Base-by-base conservation (phyloP, 1,140 invertebrate genomes). In the Scaptodrosophila lebanonensis region DNA sequence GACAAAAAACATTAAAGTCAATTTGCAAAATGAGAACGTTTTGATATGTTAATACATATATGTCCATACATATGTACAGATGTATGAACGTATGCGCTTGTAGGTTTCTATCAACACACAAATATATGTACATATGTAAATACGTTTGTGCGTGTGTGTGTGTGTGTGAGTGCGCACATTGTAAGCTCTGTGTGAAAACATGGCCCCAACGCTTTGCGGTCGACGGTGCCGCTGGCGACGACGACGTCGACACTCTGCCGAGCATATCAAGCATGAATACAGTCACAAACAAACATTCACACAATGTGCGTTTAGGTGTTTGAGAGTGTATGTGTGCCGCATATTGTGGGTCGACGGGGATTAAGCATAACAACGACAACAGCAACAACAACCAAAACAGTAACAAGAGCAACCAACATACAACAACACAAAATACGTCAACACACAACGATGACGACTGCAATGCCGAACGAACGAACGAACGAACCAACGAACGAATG, bases 151-250 rank as follows among this genome's bases (percentile, higher is more conserved):
- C 16, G 47, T 16, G 25, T 42, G 40, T 36, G 8, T 32, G 18
- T 39, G 13, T 45, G 47, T 36, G 15, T 62, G 38, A 18, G 33
- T 48, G 52, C 35, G 66, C 47, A 61, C 54, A 59, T 64, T 79
- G 75, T 79, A 79, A 82, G 75, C 75, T 79, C 69, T 82, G 75
- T 82, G 76, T 83, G 75, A 82, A 82, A 82, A 82, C 75, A 82
- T 82, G 75, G 71, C 71, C 67, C 75, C 68, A 79, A 69, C 61
- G 75, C 73, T 79, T 82, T 82, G 75, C 53, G 75, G 75, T 82
- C 69, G 64, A 70, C 52, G 65, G 52, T 47, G 68, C 36, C 17
- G 39, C 51, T 40, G 58, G 35, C 47, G 59, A 51, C 63, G 44
- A 13, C 27, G 43, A 36, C 47, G 12, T 20, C 12, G 9, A 18